phyloP scores from a whole-genome alignment of 1,140 invertebrate species.

The Babylonia areolata region DNA sequence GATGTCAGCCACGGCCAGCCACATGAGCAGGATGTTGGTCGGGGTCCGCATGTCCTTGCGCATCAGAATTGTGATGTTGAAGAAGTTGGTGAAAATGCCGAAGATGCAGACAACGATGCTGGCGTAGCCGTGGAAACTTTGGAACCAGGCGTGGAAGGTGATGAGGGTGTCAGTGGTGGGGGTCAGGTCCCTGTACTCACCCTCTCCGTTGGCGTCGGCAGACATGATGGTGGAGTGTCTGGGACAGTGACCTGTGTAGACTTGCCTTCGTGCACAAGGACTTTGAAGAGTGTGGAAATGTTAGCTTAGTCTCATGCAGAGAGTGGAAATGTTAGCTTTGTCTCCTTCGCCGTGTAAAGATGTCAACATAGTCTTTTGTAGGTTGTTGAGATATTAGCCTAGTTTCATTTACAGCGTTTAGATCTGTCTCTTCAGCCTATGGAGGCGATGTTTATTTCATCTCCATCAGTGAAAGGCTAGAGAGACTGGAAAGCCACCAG shows the following conservation, averaged over 20 bases:
- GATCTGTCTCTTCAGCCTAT: too few relatives aligned
- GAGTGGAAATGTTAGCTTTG: background rate
- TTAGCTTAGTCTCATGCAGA: too few relatives aligned
- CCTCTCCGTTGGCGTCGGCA: too few relatives aligned
- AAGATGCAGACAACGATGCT: slow-evolving; percentile 88
- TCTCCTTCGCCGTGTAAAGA: too few relatives aligned
- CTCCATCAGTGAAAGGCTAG: too few relatives aligned
- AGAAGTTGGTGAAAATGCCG: slow-evolving; percentile 90
- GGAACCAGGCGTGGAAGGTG: slow-evolving; percentile 71
- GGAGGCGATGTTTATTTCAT: too few relatives aligned
- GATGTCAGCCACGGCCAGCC: slow-evolving; percentile 89
- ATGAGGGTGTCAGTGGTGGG: slow-evolving; percentile 38
- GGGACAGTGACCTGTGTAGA: too few relatives aligned
- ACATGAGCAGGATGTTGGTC: slow-evolving; percentile 90
- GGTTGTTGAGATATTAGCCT: background rate
- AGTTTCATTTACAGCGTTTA: too few relatives aligned
- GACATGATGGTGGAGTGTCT: background rate
- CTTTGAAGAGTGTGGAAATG: background rate
- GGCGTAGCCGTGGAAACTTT: slow-evolving; percentile 82
- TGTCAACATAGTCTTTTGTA: background rate
- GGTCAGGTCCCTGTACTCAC: background rate
- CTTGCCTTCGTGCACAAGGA: too few relatives aligned
- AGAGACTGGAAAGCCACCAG: too few relatives aligned
- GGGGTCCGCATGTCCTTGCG: slow-evolving; percentile 87
- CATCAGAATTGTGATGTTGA: slow-evolving; percentile 93